Base-by-base conservation (phyloP, 2,797 vertebrate species). In the Poeciliopsis turneri region DNA sequence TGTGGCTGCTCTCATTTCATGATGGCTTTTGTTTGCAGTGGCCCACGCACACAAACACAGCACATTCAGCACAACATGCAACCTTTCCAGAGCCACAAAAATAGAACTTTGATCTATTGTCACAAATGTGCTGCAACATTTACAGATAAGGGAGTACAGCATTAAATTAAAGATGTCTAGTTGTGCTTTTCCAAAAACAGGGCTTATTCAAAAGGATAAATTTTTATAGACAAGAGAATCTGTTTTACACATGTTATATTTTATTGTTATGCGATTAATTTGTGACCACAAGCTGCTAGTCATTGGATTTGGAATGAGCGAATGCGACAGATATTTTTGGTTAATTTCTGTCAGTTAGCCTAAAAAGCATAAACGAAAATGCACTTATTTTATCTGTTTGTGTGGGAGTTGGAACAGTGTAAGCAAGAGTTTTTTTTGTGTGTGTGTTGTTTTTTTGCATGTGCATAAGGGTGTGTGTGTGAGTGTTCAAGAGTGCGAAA, bases 301-400 rank as follows among this genome's bases (percentile, higher is more conserved):
- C 71, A 80, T 73, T 84, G 84, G 76, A 90, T 82, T 84, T 84
- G 82, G 80, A 92, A 90, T 77, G 78, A 93, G 81, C 76, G 79
- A 83, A 86, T 83, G 79, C 81, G 76, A 41, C 76, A 79, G 80
- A 90, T 91, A 92, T 88, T 91, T 91, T 88, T 88, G 79, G 84
- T 87, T 88, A 78, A 86, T 90, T 93, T 93, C 85, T 94, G 91
- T 91, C 87, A 90, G 87, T 92, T 90, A 90, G 85, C 81, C 78
- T 85, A 78, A 92, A 93, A 88, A 87, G 79, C 78, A 83, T 70
- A 83, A 89, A 89, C 7, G 59, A 88, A 87, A 55, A 85, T 81
- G 85, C 33, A 73, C 80, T 85, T 79, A 81, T 91, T 91, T 85
- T 80, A 78, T 91, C 79, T 84, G 53, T 87, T 86, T 88, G 87